phyloP scores from a whole-genome alignment of 2,113 vertebrate species.

The Chinchilla lanigera region DNA sequence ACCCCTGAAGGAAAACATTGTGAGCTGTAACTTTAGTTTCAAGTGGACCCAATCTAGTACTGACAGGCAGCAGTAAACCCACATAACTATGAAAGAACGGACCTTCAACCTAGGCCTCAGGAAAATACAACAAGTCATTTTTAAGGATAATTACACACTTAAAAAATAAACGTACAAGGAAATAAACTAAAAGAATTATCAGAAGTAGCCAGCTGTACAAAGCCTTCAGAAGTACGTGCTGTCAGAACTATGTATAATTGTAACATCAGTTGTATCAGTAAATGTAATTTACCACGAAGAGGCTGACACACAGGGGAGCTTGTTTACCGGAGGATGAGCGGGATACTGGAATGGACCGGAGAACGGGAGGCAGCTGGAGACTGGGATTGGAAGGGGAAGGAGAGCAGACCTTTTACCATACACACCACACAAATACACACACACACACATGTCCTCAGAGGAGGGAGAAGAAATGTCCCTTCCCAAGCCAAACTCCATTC shows the following conservation, averaged over 20 bases:
- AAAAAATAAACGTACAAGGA: neutral
- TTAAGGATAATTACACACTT: neutral
- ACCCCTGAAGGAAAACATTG: neutral
- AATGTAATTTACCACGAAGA: neutral
- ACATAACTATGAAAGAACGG: neutral
- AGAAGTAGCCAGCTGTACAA: neutral
- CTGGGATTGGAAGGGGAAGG: neutral
- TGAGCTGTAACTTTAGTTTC: neutral
- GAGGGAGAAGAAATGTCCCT: neutral
- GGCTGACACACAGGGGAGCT: neutral
- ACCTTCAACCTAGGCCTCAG: neutral
- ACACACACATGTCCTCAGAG: neutral
- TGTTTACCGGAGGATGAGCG: conserved; percentile 12
- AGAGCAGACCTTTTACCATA: neutral
- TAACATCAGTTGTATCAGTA: neutral
- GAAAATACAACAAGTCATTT: neutral
- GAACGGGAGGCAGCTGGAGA: neutral
- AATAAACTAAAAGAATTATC: neutral
- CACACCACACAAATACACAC: neutral
- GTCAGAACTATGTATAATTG: neutral
- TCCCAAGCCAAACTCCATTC: conserved; percentile 34
- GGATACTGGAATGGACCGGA: neutral
- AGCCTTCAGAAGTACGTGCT: neutral
- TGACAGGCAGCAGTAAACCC: neutral
- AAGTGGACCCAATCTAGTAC: neutral